Base-by-base conservation (phyloP, 1,140 invertebrate genomes). In the Bombus terrestris region DNA sequence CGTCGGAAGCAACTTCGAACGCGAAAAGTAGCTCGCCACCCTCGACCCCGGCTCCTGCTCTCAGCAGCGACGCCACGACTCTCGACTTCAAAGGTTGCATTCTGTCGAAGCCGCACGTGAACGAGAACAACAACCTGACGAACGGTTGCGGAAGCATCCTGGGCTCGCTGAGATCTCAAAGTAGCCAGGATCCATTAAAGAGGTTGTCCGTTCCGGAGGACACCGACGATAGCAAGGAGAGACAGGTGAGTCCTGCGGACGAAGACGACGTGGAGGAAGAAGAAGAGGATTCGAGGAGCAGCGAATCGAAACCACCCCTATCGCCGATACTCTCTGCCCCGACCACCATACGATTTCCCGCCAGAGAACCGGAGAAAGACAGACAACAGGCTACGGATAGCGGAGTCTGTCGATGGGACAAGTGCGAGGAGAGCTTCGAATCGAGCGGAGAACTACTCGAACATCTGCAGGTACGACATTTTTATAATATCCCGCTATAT, bases 391-490 rank as follows among this genome's bases (percentile, higher is more conserved):
- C 91, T 25, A 92, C 95, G 28, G 96, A 96, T 53, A 96, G 95
- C 83, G 96, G 96, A 15, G 93, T 97, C 64, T 99, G 98, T 92
- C 96, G 97, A 83, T 99, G 98, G 98, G 96, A 97, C 91, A 97
- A 98, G 89, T 99, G 98, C 95, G 97, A 96, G 88, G 96, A 96
- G 89, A 96, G 96, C 91, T 97, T 98, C 87, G 97, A 98, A 74
- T 97, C 97, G 82, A 97, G 96, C 93, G 96, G 97, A 35, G 97
- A 97, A 92, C 97, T 99, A 85, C 95, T 99, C 89, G 98, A 99
- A 95, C 98, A 99, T 95, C 96, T 99, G 92, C 98, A 98, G 96
- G 97, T 98, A 28, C 12, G 28, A 39, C 6, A 8, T 22, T 22
- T 53, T 53, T 53, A 53, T 22, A 53, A 53, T 53, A 22, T 53